Conservation (phyloP, 2,113 vertebrate species). For the Talpa occidentalis region DNA sequence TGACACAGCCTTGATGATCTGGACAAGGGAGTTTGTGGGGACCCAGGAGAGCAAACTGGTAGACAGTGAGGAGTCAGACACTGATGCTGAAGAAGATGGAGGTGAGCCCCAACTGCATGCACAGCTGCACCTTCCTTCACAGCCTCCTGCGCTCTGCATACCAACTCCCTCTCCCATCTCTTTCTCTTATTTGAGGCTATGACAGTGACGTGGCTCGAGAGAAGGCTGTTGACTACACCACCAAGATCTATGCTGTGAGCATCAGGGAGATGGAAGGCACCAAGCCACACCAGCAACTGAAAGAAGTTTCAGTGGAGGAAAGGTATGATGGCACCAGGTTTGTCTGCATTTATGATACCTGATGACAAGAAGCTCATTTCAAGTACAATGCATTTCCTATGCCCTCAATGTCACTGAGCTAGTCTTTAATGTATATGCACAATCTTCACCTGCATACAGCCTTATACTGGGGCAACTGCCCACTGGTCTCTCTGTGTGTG, state of each 20-base stretch:
- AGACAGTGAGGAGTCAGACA: slow-evolving; percentile 98
- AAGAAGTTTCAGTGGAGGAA: slow-evolving; percentile 93
- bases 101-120: slow-evolving; percentile 82
- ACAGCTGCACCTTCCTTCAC: rapidly evolving
- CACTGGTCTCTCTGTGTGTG: background rate
- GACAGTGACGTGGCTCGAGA: slow-evolving; percentile 98
- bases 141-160: background rate
- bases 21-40: slow-evolving; percentile 93
- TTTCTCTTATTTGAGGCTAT: slow-evolving; percentile 89
- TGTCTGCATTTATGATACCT: background rate
- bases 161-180: background rate
- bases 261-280: slow-evolving; percentile 96
- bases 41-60: slow-evolving; percentile 94
- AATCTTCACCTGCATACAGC: background rate
- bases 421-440: background rate
- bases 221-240: slow-evolving; percentile 94
- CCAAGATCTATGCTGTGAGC: slow-evolving; percentile 95
- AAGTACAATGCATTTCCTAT: slow-evolving; percentile 1
- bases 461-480: background rate
- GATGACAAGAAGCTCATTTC: background rate
- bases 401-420: background rate
- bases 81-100: slow-evolving; percentile 96
- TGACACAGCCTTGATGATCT: slow-evolving; percentile 97
- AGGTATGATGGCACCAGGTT: slow-evolving; percentile 88
- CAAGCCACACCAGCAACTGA: slow-evolving; percentile 95